These are phyloP conservation scores for Endotricha flammealis DNA, from an alignment of 2,888 invertebrate species.

Conservation along the genomic window DNA sequence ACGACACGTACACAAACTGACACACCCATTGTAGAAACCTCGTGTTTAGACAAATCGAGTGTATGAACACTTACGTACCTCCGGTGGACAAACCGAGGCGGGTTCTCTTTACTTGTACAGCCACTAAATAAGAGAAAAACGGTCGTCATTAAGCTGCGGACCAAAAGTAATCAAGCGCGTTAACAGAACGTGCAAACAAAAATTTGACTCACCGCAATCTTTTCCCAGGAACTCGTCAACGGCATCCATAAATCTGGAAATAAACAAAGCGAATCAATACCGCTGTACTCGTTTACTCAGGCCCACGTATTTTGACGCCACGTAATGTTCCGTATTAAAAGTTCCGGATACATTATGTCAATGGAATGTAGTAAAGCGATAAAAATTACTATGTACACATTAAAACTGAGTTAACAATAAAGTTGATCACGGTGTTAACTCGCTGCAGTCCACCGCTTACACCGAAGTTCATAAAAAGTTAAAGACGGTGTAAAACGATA, in stretches of 20 bases:
- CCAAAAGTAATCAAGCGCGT: conserved; percentile 44
- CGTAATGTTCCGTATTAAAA: conserved; percentile 19
- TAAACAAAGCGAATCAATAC: conserved; percentile 42
- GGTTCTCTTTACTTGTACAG: conserved; percentile 38
- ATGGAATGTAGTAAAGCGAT: conserved; percentile 16
- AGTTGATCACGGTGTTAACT: conserved; percentile 33
- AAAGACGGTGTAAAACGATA: conserved; percentile 60
- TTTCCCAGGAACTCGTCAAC: conserved; percentile 60
- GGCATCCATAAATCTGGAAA: conserved; percentile 63
- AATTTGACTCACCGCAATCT: conserved; percentile 57
- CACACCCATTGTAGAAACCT: conserved; percentile 40
- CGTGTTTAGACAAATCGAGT: conserved; percentile 39
- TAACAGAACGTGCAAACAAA: conserved; percentile 45
- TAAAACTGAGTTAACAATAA: conserved; percentile 27
- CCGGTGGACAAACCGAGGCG: conserved; percentile 34
- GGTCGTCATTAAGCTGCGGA: conserved; percentile 35
- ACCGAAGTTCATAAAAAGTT: conserved; percentile 42
- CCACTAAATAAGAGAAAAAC: conserved; percentile 48
- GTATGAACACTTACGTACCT: conserved; percentile 36
- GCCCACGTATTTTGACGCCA: conserved; percentile 16
- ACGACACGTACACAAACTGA: conserved; percentile 31
- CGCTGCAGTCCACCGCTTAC: conserved; percentile 41
- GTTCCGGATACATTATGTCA: conserved; percentile 14
- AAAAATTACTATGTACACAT: conserved; percentile 12
- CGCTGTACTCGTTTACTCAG: conserved; percentile 15